These are phyloP conservation scores for Rhynchotus rufescens DNA, from an alignment of 2,797 vertebrate species.

Conservation along the genomic window DNA sequence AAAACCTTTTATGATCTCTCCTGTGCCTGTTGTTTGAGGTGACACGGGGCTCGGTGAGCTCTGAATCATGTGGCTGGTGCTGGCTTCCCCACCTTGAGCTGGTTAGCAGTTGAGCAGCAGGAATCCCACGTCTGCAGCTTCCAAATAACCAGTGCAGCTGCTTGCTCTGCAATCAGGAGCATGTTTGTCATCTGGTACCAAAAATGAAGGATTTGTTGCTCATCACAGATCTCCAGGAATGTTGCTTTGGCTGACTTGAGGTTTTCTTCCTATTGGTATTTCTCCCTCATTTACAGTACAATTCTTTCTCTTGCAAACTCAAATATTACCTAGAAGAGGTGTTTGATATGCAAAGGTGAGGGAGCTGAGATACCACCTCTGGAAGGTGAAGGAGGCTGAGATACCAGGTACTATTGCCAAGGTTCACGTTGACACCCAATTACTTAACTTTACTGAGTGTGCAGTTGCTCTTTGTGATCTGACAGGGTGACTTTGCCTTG, in stretches of 20 bases:
- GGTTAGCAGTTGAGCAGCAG: neutral
- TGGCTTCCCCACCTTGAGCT: neutral
- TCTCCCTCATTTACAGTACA: neutral
- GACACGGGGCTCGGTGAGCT: neutral
- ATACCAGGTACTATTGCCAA: neutral
- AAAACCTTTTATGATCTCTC: neutral
- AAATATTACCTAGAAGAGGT: neutral
- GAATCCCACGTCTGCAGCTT: neutral
- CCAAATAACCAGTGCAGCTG: neutral
- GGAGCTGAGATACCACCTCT: neutral
- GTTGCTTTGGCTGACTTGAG: neutral
- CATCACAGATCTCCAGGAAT: neutral
- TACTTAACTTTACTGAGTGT: neutral
- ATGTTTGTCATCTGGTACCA: neutral
- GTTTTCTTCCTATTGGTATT: neutral
- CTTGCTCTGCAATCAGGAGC: neutral
- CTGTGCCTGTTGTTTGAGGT: neutral
- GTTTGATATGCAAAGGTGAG: neutral
- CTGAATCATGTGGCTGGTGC: neutral
- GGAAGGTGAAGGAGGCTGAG: neutral
- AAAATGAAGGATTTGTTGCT: neutral
- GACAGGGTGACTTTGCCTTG: neutral
- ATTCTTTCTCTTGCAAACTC: neutral
- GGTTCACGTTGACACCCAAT: neutral
- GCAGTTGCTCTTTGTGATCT: neutral